Evolutionary conservation across 2,113 vertebrate species (phyloP).

Genomic region (Apeltes quadracus): DNA sequence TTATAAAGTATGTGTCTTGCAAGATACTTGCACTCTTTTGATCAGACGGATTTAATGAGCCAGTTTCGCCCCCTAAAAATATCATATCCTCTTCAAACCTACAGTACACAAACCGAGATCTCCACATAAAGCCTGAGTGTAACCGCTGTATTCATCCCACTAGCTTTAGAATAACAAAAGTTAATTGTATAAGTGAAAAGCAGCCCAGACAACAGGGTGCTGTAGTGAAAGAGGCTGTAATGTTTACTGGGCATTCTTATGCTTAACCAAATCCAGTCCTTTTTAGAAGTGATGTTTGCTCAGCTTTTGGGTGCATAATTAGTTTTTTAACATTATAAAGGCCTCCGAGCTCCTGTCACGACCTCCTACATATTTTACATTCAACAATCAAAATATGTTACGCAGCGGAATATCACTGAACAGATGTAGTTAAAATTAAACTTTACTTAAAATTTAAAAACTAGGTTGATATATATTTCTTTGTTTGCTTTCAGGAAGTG

Average conservation of each 20-base stretch:
- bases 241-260: constrained; percentile 72
- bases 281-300: constrained; percentile 64
- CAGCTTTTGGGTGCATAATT: constrained; percentile 71
- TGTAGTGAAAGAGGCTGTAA: constrained; percentile 35
- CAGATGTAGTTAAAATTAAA: background rate
- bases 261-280: constrained; percentile 55
- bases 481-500: background rate
- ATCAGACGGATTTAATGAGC: background rate
- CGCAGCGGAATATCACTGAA: background rate
- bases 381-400: background rate
- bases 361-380: constrained; percentile 40
- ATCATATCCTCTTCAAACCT: background rate
- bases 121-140: constrained; percentile 4
- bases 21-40: no score
- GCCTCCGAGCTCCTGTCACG: constrained; percentile 15
- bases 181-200: constrained; percentile 45
- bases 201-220: constrained; percentile 43
- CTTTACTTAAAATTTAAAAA: background rate
- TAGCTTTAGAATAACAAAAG: constrained; percentile 53
- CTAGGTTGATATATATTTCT: background rate
- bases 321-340: constrained; percentile 69
- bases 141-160: constrained; percentile 1
- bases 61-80: background rate
- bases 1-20: background rate
- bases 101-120: constrained; percentile 10